Evolutionary conservation across 2,113 vertebrate species (phyloP).

Genomic region (Dipodomys merriami): DNA sequence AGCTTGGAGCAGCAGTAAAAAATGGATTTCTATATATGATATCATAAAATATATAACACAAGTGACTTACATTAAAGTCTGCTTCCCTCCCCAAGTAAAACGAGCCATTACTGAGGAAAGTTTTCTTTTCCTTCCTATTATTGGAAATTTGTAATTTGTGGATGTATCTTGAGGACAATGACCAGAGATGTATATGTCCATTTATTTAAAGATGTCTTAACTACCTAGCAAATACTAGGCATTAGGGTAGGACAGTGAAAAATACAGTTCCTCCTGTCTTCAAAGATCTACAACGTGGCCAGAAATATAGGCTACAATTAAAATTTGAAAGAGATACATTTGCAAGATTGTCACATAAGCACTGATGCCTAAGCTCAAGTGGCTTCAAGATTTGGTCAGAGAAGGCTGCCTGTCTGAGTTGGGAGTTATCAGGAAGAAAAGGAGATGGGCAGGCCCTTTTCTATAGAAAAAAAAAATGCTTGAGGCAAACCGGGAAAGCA

Average conservation of each 20-base stretch:
- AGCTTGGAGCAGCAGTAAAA: background rate
- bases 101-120: background rate
- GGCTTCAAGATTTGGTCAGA: background rate
- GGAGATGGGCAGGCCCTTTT: background rate
- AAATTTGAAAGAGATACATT: background rate
- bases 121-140: background rate
- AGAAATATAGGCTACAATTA: conserved; percentile 9
- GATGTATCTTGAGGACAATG: background rate
- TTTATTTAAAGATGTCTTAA: conserved; percentile 52
- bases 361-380: background rate
- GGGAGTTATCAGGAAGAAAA: background rate
- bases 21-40: conserved; percentile 33
- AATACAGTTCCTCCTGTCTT: background rate
- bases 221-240: background rate
- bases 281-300: background rate
- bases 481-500: background rate
- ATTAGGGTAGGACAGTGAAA: background rate
- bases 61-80: conserved; percentile 37
- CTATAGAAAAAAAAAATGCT: background rate
- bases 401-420: background rate
- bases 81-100: background rate
- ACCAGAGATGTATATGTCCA: background rate
- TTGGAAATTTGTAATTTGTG: conserved; percentile 42
- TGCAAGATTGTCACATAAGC: background rate
- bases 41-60: conserved; percentile 33